Evolutionary conservation across 2,888 invertebrate genomes (phyloP), one percentile per base, ranked within the genome.

Genomic region (Campaea margaritaria): DNA sequence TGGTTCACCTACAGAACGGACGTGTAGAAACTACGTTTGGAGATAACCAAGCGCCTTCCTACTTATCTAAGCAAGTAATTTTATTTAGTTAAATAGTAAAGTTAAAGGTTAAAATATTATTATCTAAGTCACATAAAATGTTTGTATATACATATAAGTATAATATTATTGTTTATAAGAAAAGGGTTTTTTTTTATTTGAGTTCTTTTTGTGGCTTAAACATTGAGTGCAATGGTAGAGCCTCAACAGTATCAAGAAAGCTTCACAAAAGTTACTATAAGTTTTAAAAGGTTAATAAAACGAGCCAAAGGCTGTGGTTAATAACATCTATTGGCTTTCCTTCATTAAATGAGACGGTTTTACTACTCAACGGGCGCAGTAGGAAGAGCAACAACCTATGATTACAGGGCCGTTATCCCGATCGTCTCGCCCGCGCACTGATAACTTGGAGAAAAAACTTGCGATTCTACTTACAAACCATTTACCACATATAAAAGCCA

Each of bases 351-450:
- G 39, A 58, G 53, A 77, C 71, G 57, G 75, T 79, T 85, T 85
- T 83, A 85, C 85, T 82, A 83, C 85, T 83, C 78, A 72, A 74
- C 79, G 70, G 70, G 68, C 81, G 76, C 80, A 77, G 80, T 86
- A 87, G 87, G 88, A 89, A 89, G 91, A 91, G 84, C 91, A 92
- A 92, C 88, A 91, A 92, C 91, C 91, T 92, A 90, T 91, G 91
- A 92, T 92, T 91, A 89, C 87, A 83, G 86, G 89, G 90, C 91
- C 91, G 91, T 91, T 92, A 92, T 86, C 87, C 87, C 82, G 83
- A 85, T 83, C 82, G 85, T 79, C 85, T 82, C 82, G 83, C 76
- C 78, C 78, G 82, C 82, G 74, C 83, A 82, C 78, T 84, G 85
- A 85, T 87, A 86, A 83, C 74, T 76, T 73, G 70, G 75, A 79